Evolutionary conservation across 92 coral and sea anemone genomes (phyloP).

Genomic region (Blastomussa wellsi): DNA sequence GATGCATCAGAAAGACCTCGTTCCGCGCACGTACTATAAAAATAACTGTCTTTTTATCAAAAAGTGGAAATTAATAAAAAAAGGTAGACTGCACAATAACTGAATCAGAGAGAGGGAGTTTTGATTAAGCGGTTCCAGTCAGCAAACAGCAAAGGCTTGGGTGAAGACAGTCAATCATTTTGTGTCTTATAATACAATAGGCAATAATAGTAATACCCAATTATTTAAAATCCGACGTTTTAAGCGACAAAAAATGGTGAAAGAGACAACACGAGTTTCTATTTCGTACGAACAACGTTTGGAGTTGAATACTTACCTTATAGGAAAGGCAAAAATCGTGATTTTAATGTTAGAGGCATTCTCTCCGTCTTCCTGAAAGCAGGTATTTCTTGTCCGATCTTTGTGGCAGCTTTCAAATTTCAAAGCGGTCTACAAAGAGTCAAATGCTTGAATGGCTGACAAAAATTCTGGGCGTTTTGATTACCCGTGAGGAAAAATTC

Average conservation of each 20-base stretch:
- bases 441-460: not conserved
- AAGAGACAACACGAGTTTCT: not conserved
- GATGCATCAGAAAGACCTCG: not conserved
- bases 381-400: not conserved
- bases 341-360: not conserved
- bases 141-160: slow-evolving; percentile 2
- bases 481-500: not conserved
- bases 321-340: not conserved
- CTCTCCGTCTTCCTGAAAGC: not conserved
- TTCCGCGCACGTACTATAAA: not conserved
- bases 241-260: not conserved
- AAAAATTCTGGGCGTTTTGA: not conserved
- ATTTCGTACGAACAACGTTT: not conserved
- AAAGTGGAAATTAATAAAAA: not conserved
- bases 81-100: slow-evolving; percentile 5
- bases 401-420: not conserved
- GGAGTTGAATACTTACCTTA: not conserved
- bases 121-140: slow-evolving; percentile 25
- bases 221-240: slow-evolving; percentile 1
- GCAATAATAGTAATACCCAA: slow-evolving; percentile 1
- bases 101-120: slow-evolving; percentile 1
- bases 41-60: not conserved
- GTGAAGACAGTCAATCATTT: not conserved
- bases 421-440: not conserved
- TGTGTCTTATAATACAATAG: slow-evolving; percentile 16